phyloP scores from a whole-genome alignment of 1,140 invertebrate genomes.

The Bombus affinis region DNA sequence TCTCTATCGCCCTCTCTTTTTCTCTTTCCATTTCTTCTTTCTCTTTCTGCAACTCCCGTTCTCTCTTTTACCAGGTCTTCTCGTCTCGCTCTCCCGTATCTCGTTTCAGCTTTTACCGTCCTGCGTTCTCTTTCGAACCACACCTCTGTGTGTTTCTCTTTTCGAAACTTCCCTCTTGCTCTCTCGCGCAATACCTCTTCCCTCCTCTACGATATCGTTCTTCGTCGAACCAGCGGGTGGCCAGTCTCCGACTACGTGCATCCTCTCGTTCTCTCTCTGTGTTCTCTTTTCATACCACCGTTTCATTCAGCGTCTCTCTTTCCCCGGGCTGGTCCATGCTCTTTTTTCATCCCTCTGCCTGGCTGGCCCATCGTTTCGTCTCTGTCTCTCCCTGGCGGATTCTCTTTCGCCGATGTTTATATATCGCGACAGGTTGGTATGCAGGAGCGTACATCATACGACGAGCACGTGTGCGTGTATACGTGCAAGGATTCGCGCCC shows the following conservation, averaged over 20 bases:
- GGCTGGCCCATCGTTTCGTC: not conserved
- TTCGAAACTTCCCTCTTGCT: conserved; percentile 14
- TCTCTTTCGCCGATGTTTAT: conserved; percentile 64
- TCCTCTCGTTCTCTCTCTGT: conserved; percentile 37
- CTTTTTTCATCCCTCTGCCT: conserved; percentile 28
- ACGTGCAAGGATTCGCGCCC: conserved; percentile 1
- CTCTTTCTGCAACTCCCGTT: conserved; percentile 20
- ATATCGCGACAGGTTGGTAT: conserved; percentile 61
- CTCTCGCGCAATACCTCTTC: not conserved
- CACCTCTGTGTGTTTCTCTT: conserved; percentile 28
- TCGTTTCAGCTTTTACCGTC: conserved; percentile 33
- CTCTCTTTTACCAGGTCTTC: conserved; percentile 15
- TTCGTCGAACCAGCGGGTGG: conserved; percentile 25
- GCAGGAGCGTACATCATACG: conserved; percentile 55
- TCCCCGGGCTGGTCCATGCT: not conserved
- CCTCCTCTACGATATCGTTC: conserved; percentile 32
- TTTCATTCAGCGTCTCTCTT: conserved; percentile 4
- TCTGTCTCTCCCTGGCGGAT: conserved; percentile 2
- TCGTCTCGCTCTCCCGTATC: conserved; percentile 10
- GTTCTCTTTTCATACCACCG: not conserved
- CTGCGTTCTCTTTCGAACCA: conserved; percentile 35
- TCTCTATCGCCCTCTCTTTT: conserved; percentile 47
- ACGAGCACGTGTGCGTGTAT: conserved; percentile 7
- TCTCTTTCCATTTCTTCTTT: conserved; percentile 36
- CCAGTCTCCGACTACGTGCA: conserved; percentile 38